phyloP scores from a whole-genome alignment of 2,888 invertebrate species.

The Patella depressa region DNA sequence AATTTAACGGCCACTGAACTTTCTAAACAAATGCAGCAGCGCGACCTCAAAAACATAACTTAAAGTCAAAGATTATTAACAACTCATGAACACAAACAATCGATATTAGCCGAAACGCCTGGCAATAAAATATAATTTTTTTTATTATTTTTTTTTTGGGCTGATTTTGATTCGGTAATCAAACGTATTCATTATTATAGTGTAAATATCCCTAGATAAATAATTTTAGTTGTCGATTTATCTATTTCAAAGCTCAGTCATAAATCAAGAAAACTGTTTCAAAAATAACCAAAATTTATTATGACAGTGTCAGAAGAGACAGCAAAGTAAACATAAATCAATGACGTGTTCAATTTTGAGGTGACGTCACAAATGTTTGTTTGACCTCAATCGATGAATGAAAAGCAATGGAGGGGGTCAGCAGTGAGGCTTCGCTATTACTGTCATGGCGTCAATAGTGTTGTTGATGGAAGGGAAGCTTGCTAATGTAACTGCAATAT shows the following conservation, averaged over 20 bases:
- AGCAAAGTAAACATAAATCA: slow-evolving; percentile 1
- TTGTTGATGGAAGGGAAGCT: neutral
- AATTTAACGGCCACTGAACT: too few species aligned
- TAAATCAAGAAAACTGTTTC: too few species aligned
- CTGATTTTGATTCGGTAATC: neutral
- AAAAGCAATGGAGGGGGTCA: neutral
- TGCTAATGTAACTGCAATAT: slow-evolving; percentile 1
- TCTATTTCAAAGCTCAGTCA: too few species aligned
- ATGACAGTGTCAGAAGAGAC: too few species aligned
- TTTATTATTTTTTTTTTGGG: neutral
- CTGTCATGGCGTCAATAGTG: neutral
- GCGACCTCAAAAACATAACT: too few species aligned
- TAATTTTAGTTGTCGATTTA: neutral
- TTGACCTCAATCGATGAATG: slow-evolving; percentile 3
- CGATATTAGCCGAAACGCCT: too few species aligned
- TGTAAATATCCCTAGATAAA: neutral
- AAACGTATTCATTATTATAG: neutral
- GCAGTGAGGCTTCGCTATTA: neutral
- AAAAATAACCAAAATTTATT: too few species aligned
- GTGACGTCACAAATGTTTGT: slow-evolving; percentile 4
- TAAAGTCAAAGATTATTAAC: too few species aligned
- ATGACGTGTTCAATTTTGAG: neutral
- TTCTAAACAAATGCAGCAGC: too few species aligned
- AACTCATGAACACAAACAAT: too few species aligned
- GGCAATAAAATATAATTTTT: too few species aligned